Conservation (phyloP, 2,888 invertebrate species). For the Drepana falcataria region DNA sequence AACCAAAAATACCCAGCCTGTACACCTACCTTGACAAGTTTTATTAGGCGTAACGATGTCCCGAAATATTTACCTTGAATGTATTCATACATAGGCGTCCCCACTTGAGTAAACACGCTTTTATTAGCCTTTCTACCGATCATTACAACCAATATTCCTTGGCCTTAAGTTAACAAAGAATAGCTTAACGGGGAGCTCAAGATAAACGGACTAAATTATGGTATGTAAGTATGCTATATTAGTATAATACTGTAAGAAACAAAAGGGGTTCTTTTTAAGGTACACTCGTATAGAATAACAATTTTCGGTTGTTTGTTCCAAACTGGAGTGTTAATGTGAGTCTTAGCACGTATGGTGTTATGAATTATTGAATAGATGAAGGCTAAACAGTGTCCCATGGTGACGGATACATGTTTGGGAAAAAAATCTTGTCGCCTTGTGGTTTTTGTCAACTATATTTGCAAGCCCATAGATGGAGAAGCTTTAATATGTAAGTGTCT, state of each 20-base stretch:
- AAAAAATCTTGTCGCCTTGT: neutral
- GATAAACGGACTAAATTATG: neutral
- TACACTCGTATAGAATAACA: constrained; percentile 32
- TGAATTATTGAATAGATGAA: constrained; percentile 65
- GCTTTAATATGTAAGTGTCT: no score
- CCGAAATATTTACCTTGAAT: constrained; percentile 7
- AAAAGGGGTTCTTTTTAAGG: constrained; percentile 19
- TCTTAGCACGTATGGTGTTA: constrained; percentile 61
- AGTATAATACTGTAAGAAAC: constrained; percentile 13
- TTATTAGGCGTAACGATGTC: constrained; percentile 12
- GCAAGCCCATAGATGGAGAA: no score
- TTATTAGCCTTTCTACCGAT: constrained; percentile 47
- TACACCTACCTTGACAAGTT: constrained; percentile 1
- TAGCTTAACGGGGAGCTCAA: neutral
- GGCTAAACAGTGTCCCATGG: constrained; percentile 28
- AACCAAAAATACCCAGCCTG: neutral
- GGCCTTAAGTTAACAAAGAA: constrained; percentile 10
- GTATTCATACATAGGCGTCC: constrained; percentile 22
- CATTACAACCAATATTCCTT: constrained; percentile 17
- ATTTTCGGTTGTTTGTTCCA: constrained; percentile 50
- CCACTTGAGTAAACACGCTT: constrained; percentile 46
- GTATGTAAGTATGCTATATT: neutral
- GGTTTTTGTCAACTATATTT: neutral
- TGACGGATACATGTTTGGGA: constrained; percentile 12
- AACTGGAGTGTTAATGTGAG: constrained; percentile 60